A percentile compares a stretch with the other conserved stretches of the same genome.
Conservation (phyloP, 2,888 invertebrate genomes). For the Nephrotoma guestfalica region DNA sequence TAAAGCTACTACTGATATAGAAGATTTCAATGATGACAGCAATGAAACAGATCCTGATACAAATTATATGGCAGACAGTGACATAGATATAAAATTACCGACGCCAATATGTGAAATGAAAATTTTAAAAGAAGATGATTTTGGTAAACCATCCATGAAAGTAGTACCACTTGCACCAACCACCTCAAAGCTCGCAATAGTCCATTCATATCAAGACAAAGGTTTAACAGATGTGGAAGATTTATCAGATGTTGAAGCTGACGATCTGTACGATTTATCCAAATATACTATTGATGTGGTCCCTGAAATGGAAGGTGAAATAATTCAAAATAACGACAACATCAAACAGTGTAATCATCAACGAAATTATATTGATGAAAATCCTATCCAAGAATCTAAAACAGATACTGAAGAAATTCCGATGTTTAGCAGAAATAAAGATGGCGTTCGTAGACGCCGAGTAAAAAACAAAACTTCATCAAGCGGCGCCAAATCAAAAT, state of each 20-base stretch:
- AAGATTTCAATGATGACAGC: slow-evolving; percentile 22
- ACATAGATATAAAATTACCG: slow-evolving; percentile 25
- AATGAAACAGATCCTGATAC: slow-evolving; percentile 15
- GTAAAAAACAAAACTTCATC: slow-evolving; percentile 17
- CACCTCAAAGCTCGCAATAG: slow-evolving; percentile 22
- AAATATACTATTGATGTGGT: slow-evolving; percentile 14
- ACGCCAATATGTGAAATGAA: slow-evolving; percentile 33
- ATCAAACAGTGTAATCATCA: slow-evolving; percentile 18
- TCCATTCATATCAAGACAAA: slow-evolving; percentile 18
- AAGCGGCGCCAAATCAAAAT: not conserved
- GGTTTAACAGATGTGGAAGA: slow-evolving; percentile 29
- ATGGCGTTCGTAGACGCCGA: slow-evolving; percentile 21
- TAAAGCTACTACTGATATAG: slow-evolving; percentile 25
- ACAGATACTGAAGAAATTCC: slow-evolving; percentile 37
- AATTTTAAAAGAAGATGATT: slow-evolving; percentile 28
- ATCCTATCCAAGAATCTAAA: slow-evolving; percentile 22
- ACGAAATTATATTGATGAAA: slow-evolving; percentile 13
- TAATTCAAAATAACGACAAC: slow-evolving; percentile 15
- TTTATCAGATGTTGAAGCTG: slow-evolving; percentile 29
- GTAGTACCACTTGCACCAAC: slow-evolving; percentile 33
- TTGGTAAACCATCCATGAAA: slow-evolving; percentile 32
- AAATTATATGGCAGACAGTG: not conserved
- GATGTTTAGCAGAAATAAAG: slow-evolving; percentile 15
- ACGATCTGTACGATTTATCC: slow-evolving; percentile 8
- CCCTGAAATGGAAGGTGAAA: slow-evolving; percentile 19